Percentiles rank a stretch among this genome's conserved stretches.
These are phyloP conservation scores for Adelognathus sp. DNA, from an alignment of 2,888 invertebrate species.

Conservation along the genomic window DNA sequence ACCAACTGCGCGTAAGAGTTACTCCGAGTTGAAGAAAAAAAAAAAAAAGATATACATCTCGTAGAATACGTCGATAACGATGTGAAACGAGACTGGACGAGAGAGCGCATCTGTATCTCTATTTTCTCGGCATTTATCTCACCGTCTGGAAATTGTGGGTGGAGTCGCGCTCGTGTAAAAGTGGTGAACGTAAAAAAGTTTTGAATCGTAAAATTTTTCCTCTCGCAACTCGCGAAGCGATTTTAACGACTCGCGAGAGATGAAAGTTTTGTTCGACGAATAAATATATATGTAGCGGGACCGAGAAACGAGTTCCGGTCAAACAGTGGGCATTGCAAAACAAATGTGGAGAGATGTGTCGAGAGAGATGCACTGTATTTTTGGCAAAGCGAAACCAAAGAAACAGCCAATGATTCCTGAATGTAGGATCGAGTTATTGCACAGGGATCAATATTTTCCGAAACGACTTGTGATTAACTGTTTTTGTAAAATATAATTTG, in stretches of 20 bases:
- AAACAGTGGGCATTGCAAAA: constrained; percentile 22
- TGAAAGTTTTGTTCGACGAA: not conserved
- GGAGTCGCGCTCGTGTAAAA: not conserved
- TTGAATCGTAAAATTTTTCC: constrained; percentile 29
- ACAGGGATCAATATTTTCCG: too few species aligned
- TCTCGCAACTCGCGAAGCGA: not conserved
- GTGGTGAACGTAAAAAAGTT: not conserved
- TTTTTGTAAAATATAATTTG: too few species aligned
- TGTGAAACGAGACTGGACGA: not conserved
- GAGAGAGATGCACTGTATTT: constrained; percentile 17
- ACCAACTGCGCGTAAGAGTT: constrained; percentile 19
- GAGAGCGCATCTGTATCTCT: not conserved
- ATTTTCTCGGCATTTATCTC: not conserved
- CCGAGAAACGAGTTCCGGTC: constrained; percentile 35
- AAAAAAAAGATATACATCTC: not conserved
- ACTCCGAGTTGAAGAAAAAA: not conserved
- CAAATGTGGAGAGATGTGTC: too few species aligned
- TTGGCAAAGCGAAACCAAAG: not conserved
- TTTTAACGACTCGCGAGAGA: constrained; percentile 8
- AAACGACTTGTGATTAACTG: too few species aligned
- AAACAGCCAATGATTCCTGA: too few species aligned
- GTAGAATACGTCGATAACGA: not conserved
- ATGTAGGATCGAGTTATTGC: too few species aligned
- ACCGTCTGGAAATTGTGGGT: not conserved
- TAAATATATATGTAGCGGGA: constrained; percentile 16